These are phyloP conservation scores for Ancistrus triradiatus DNA, from an alignment of 2,113 vertebrate species.

Conservation along the genomic window DNA sequence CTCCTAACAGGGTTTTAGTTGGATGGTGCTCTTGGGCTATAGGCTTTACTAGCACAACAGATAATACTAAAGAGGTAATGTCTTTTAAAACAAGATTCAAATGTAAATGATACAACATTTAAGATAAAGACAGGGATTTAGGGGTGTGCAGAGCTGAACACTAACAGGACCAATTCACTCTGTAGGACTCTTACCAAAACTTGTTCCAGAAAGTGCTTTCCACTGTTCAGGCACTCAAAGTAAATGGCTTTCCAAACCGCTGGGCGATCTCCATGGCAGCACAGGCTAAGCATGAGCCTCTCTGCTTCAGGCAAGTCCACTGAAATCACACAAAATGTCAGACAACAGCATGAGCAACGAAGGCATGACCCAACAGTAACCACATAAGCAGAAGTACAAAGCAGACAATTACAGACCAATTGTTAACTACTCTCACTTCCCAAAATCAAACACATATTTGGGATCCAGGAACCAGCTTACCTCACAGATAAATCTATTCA, in stretches of 20 bases:
- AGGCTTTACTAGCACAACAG: too few relatives aligned
- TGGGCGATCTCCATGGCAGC: slow-evolving; percentile 70
- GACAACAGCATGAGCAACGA: background rate
- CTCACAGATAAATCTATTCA: too few relatives aligned
- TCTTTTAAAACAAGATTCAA: too few relatives aligned
- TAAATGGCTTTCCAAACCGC: slow-evolving; percentile 83
- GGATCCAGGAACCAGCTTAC: background rate
- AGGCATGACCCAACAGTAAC: background rate
- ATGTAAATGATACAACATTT: too few relatives aligned
- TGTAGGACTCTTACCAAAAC: slow-evolving; percentile 75
- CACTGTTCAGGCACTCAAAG: slow-evolving; percentile 87
- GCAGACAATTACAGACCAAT: background rate
- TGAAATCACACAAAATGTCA: slow-evolving; percentile 23
- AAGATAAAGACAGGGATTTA: too few relatives aligned
- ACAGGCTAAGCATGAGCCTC: slow-evolving; percentile 74
- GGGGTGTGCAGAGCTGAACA: too few relatives aligned
- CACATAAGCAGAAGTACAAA: slow-evolving; percentile 53
- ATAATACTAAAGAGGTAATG: too few relatives aligned
- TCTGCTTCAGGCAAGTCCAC: slow-evolving; percentile 69
- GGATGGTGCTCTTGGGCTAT: too few relatives aligned
- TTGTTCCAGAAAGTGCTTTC: slow-evolving; percentile 93
- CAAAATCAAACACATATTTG: background rate
- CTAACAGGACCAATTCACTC: too few relatives aligned
- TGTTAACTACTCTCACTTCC: slow-evolving; percentile 20
- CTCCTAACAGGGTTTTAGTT: too few relatives aligned